Evolutionary conservation across 2,113 vertebrate species (phyloP).

Genomic region (Ovis canadensis): DNA sequence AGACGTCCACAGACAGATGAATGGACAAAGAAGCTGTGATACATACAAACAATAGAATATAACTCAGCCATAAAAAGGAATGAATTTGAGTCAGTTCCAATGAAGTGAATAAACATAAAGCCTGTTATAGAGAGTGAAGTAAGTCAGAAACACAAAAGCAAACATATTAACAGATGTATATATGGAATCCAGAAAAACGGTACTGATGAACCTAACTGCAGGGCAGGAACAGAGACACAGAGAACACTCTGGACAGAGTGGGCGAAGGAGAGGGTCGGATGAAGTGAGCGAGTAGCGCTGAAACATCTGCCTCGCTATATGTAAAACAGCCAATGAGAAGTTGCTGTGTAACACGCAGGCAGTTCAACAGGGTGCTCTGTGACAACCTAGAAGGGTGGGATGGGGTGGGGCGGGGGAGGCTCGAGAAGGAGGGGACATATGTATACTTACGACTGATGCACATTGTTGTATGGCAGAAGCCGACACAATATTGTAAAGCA

Average conservation of each 20-base stretch:
- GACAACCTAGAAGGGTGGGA: background rate
- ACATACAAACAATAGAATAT: background rate
- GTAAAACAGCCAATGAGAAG: background rate
- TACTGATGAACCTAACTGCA: background rate
- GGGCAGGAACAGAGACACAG: background rate
- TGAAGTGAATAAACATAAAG: background rate
- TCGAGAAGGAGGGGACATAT: background rate
- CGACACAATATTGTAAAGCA: background rate
- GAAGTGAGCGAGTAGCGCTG: rapidly evolving
- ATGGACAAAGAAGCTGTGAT: background rate
- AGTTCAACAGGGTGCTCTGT: background rate
- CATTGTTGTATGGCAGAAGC: background rate
- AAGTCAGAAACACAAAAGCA: background rate
- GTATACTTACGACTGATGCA: background rate
- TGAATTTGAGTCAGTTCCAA: background rate
- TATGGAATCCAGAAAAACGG: background rate
- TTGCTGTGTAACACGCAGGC: background rate
- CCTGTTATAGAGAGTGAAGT: background rate
- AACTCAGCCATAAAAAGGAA: background rate
- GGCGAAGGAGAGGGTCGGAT: background rate
- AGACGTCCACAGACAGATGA: background rate
- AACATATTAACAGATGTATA: background rate
- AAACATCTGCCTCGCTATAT: background rate
- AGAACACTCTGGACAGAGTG: rapidly evolving
- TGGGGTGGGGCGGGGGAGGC: background rate